Evolutionary conservation across 2,113 vertebrate species (phyloP).

Genomic region (Pungitius pungitius): DNA sequence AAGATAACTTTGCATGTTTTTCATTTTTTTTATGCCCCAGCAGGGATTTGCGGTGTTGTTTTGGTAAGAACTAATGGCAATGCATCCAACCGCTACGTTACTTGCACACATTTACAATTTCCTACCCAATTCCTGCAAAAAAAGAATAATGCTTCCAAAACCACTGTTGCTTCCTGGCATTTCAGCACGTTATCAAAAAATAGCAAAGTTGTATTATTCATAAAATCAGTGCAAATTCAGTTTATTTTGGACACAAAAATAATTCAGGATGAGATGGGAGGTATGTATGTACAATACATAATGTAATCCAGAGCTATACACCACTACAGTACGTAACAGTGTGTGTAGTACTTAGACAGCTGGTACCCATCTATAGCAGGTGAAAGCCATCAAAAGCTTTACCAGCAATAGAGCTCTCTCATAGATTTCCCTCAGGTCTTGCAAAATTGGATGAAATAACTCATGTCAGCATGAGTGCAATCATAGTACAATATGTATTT

Average conservation of each 20-base stretch:
- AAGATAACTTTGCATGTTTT: neutral
- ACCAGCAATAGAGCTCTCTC: slow-evolving; percentile 27
- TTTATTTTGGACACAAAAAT: neutral
- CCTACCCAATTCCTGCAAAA: neutral
- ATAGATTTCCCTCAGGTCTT: slow-evolving; percentile 33
- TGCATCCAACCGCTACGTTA: neutral
- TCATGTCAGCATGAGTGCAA: slow-evolving; percentile 45
- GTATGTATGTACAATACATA: too few species aligned
- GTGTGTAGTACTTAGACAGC: slow-evolving; percentile 12
- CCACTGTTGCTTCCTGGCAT: neutral
- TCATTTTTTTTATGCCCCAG: neutral
- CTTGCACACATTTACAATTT: neutral
- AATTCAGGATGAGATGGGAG: too few species aligned
- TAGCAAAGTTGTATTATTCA: neutral
- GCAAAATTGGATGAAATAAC: slow-evolving; percentile 55
- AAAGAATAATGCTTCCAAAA: neutral
- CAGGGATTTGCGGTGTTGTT: too few species aligned
- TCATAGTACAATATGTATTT: slow-evolving; percentile 49
- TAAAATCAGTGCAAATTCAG: neutral
- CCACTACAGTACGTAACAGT: neutral
- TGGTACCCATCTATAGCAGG: slow-evolving; percentile 47
- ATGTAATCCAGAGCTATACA: neutral
- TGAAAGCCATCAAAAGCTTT: slow-evolving; percentile 30
- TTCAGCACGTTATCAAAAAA: neutral
- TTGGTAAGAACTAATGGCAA: neutral